Conservation (phyloP, 30 jellyfish, hydroid and myxozoan genomes). For the Cassiopea xamachana region DNA sequence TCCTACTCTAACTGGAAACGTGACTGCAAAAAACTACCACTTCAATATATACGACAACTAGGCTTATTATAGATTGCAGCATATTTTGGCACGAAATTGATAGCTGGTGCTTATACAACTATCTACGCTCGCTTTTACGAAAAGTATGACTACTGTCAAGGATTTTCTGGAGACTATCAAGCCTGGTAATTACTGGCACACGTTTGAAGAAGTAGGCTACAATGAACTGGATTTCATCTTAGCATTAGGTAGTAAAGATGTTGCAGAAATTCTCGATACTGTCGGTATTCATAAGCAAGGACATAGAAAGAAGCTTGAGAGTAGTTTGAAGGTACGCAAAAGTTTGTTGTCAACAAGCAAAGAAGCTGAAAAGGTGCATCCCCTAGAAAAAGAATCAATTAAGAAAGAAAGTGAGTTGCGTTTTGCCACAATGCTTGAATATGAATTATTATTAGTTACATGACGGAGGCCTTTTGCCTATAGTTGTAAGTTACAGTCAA, state of each 20-base stretch:
- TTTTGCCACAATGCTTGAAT: background rate
- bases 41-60: background rate
- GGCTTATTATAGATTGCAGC: background rate
- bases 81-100: background rate
- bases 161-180: constrained; percentile 9
- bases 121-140: background rate
- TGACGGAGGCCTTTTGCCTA: background rate
- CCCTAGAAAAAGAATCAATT: background rate
- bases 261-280: background rate
- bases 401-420: background rate
- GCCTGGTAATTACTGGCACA: constrained; percentile 29
- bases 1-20: background rate
- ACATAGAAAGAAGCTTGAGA: background rate
- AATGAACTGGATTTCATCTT: constrained; percentile 30
- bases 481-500: background rate
- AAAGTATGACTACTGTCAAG: constrained; percentile 23
- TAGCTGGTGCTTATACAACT: background rate
- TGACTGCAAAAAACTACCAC: background rate
- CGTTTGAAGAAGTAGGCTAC: constrained; percentile 23
- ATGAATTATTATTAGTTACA: background rate
- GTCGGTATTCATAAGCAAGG: constrained; percentile 10
- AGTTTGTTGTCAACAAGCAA: background rate
- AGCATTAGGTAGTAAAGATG: constrained; percentile 18
- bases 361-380: background rate
- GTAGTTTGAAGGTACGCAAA: background rate